Base-by-base conservation (phyloP, 1,140 invertebrate genomes). In the Neodiprion virginianus region DNA sequence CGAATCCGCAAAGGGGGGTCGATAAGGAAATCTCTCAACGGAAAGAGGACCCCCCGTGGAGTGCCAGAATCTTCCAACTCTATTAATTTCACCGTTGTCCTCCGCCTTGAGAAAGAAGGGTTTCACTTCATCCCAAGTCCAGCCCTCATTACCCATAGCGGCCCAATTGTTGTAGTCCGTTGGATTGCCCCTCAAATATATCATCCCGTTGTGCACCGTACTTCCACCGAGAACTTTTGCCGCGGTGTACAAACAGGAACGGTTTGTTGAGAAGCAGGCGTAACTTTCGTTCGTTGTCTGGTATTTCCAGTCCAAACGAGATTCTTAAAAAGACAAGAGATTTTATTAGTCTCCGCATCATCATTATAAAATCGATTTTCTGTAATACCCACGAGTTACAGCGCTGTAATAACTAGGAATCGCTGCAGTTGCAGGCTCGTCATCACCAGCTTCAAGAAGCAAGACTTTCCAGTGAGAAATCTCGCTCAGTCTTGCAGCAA, bases 261-360 rank as follows among this genome's bases (percentile, higher is more conserved):
- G 84, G n/a, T 80, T 78, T 14, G 83, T 83, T 89, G 92, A 92
- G 75, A 96, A 90, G 82, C 96, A 97, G 0, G 94, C 93, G 10
- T 92, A 91, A 50, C 93, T 92, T 82, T 97, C 95, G 0, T 96
- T 95, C 79, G 95, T 93, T 0, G 95, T 97, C 81, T 93, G 93
- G 83, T 96, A 98, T 72, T 95, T 92, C 97, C 97, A 99, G 84
- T 98, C 96, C 40, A 97, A 12, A 12, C n/a, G 3, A 14, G 53
- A 61, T 17, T 17, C 53, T 61, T 40, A 40, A 40, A 40, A 3
- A 40, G 28, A 40, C 28, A 40, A 40, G 28, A 40, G 28, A 40
- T 40, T 40, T 40, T 1, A 40, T 40, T 40, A 40, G 28, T 40
- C 28, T 40, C 5, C 28, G 28, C 28, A 40, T 40, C 5, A 40